Evolutionary conservation across 2,113 vertebrate species (phyloP).

Genomic region (Cacatua alba): DNA sequence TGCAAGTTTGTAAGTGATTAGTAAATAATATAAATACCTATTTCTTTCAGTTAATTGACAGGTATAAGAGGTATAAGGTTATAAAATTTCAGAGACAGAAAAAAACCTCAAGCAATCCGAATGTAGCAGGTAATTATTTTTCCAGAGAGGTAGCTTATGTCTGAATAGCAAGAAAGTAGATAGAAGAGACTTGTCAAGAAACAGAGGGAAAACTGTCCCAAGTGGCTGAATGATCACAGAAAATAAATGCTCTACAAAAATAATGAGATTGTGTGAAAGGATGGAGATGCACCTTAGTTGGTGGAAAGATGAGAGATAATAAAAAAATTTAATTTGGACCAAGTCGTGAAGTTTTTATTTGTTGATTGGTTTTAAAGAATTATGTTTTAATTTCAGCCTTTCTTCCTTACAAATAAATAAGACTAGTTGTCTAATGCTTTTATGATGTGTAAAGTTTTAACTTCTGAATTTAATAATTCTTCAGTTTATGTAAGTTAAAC

Average conservation of each 20-base stretch:
- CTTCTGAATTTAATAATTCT: not conserved
- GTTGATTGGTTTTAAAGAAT: not conserved
- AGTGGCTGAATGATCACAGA: not conserved
- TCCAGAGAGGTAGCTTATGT: not conserved
- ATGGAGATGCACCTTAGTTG: not conserved
- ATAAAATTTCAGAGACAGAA: not conserved
- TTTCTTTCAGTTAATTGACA: not conserved
- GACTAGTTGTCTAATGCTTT: not conserved
- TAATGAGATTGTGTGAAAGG: not conserved
- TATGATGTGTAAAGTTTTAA: not conserved
- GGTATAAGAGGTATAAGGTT: not conserved
- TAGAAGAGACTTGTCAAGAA: not conserved
- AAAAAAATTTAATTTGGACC: not conserved
- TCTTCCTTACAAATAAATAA: not conserved
- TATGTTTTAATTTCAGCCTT: not conserved
- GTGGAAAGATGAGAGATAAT: not conserved
- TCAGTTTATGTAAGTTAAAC: not conserved
- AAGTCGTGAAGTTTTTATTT: not conserved
- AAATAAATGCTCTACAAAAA: not conserved
- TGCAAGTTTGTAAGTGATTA: not conserved
- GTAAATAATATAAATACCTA: constrained; percentile 7
- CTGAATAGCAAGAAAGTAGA: not conserved
- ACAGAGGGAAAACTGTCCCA: not conserved
- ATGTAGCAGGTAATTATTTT: not conserved
- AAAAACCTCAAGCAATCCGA: not conserved